These are phyloP conservation scores for Nephrotoma appendiculata DNA, from an alignment of 2,888 invertebrate species.

Conservation along the genomic window DNA sequence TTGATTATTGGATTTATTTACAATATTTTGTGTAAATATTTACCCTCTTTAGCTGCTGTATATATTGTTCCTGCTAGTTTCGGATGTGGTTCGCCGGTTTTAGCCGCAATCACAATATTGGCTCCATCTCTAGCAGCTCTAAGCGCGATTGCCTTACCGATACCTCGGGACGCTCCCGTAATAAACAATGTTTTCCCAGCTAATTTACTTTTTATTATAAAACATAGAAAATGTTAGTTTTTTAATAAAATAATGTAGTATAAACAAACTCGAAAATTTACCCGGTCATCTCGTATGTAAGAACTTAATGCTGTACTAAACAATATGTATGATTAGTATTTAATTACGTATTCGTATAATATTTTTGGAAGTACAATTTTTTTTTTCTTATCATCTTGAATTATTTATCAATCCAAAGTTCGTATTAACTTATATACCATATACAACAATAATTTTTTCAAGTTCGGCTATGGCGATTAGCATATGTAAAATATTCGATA, in stretches of 20 bases:
- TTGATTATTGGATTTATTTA: constrained; percentile 45
- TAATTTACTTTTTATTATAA: constrained; percentile 24
- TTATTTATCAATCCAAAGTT: not conserved
- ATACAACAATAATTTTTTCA: not conserved
- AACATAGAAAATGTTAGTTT: too few species aligned
- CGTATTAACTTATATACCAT: not conserved
- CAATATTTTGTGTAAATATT: not conserved
- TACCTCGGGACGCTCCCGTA: constrained; percentile 92
- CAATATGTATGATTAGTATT: not conserved
- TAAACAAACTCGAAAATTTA: not conserved
- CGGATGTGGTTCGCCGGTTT: constrained; percentile 55
- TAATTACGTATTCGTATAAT: not conserved
- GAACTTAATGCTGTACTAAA: too few species aligned
- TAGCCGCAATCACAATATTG: constrained; percentile 65
- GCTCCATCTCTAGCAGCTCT: constrained; percentile 80
- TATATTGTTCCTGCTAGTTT: constrained; percentile 52
- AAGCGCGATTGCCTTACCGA: constrained; percentile 84
- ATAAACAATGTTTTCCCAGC: constrained; percentile 88
- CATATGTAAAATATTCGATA: not conserved
- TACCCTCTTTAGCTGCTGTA: constrained; percentile 63
- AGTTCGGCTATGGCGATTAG: not conserved
- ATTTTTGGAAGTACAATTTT: not conserved
- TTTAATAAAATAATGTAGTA: not conserved
- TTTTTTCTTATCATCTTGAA: not conserved
- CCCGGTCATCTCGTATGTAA: not conserved